Evolutionary conservation across 2,797 vertebrate genomes (phyloP).

Genomic region (Percopsis omiscomaycus): DNA sequence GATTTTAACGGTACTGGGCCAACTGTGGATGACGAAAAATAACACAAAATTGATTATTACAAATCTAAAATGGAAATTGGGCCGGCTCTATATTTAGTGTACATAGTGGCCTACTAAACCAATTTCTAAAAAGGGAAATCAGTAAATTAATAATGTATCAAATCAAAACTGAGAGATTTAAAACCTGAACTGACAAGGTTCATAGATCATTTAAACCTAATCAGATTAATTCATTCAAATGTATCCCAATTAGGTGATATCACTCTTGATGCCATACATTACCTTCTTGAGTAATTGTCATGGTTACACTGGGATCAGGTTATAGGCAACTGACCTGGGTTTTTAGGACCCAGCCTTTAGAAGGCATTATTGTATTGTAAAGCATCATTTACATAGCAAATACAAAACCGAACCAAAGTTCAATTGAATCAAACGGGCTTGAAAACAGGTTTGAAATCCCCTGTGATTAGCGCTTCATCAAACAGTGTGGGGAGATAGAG

Average conservation of each 20-base stretch:
- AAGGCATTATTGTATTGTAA: no score
- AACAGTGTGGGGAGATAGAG: no score
- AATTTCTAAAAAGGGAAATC: no score
- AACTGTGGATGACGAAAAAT: no score
- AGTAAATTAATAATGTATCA: neutral
- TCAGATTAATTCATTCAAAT: constrained; percentile 34
- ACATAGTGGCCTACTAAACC: no score
- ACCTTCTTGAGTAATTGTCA: constrained; percentile 17
- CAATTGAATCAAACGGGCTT: no score
- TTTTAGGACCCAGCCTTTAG: no score
- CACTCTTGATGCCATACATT: constrained; percentile 25
- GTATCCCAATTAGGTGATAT: constrained; percentile 30
- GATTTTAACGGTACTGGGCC: no score
- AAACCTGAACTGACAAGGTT: constrained; percentile 20
- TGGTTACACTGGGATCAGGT: neutral
- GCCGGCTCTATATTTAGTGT: neutral
- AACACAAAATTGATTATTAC: neutral
- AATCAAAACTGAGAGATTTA: neutral
- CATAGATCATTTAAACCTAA: constrained; percentile 49
- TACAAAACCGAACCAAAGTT: no score
- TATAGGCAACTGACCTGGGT: neutral
- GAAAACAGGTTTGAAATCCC: no score
- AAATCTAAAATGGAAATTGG: neutral
- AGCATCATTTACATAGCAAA: neutral
- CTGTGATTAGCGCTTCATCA: no score